These are phyloP conservation scores for Leucoraja ocellata DNA, from an alignment of 2,797 vertebrate genomes.

Conservation along the genomic window DNA sequence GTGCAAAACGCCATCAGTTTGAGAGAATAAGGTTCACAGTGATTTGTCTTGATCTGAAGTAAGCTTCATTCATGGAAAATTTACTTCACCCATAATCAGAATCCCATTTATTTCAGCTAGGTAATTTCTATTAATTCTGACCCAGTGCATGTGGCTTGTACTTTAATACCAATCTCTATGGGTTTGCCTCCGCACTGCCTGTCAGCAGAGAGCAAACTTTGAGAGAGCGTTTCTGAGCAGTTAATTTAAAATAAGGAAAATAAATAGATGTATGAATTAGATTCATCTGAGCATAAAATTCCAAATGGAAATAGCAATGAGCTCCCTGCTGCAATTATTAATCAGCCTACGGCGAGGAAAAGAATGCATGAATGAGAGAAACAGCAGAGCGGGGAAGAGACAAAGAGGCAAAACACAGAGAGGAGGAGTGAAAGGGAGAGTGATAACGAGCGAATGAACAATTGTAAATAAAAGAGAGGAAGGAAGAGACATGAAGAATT, in stretches of 20 bases:
- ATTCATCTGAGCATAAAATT: conserved; percentile 30
- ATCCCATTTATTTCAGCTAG: conserved; percentile 31
- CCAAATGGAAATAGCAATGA: conserved; percentile 4
- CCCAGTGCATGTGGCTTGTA: not conserved
- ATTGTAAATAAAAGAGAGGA: too few species aligned
- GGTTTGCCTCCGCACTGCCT: not conserved
- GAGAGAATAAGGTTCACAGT: not conserved
- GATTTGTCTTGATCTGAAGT: conserved; percentile 9
- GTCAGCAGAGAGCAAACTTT: conserved; percentile 30
- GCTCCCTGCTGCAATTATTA: not conserved
- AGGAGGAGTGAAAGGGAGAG: not conserved
- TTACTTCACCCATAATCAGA: conserved; percentile 25
- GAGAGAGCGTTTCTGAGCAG: conserved; percentile 3
- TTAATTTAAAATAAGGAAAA: conserved; percentile 23
- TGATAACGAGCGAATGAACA: too few species aligned
- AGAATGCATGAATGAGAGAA: not conserved
- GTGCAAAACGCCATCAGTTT: not conserved
- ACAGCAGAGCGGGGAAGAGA: not conserved
- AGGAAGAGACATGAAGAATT: not conserved
- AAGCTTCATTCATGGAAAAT: conserved; percentile 28
- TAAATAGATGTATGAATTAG: conserved; percentile 34
- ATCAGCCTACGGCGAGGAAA: not conserved
- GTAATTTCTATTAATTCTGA: conserved; percentile 33
- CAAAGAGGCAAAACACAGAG: too few species aligned
- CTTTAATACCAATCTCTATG: not conserved